phyloP scores from a whole-genome alignment of 1,140 invertebrate species.

The Pogonomyrmex barbatus region DNA sequence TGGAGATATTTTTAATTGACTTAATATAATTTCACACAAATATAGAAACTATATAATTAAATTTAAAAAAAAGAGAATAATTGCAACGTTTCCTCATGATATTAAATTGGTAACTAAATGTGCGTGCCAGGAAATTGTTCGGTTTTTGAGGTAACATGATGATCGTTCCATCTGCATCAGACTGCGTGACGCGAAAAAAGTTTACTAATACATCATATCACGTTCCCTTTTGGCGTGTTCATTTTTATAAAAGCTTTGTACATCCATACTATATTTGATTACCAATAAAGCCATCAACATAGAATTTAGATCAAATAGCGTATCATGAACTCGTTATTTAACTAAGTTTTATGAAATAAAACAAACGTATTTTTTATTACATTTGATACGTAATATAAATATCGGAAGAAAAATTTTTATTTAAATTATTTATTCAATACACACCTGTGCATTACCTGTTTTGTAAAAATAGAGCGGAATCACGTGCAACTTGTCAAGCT shows the following conservation, averaged over 20 bases:
- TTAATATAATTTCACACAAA: background rate
- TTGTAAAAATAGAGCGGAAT: background rate
- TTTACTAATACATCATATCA: background rate
- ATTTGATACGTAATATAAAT: background rate
- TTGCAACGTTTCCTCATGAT: background rate
- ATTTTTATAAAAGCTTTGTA: constrained; percentile 10
- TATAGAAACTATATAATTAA: background rate
- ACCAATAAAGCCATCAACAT: background rate
- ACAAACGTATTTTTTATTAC: background rate
- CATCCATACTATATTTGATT: constrained; percentile 18
- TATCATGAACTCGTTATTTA: background rate
- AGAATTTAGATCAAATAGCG: background rate
- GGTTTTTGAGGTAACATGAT: background rate
- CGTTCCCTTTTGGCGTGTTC: background rate
- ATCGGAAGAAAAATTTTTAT: background rate
- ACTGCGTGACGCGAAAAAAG: background rate
- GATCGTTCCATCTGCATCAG: constrained; percentile 5
- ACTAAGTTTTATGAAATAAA: background rate
- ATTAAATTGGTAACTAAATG: constrained; percentile 3
- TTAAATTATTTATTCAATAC: background rate
- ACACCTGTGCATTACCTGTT: background rate
- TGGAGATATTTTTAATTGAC: background rate
- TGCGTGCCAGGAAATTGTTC: background rate
- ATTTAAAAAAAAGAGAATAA: background rate
- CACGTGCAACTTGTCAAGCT: background rate